Evolutionary conservation across 2,113 vertebrate genomes (phyloP), one percentile per base, ranked within the genome.

Genomic region (Bubo blakistoni): DNA sequence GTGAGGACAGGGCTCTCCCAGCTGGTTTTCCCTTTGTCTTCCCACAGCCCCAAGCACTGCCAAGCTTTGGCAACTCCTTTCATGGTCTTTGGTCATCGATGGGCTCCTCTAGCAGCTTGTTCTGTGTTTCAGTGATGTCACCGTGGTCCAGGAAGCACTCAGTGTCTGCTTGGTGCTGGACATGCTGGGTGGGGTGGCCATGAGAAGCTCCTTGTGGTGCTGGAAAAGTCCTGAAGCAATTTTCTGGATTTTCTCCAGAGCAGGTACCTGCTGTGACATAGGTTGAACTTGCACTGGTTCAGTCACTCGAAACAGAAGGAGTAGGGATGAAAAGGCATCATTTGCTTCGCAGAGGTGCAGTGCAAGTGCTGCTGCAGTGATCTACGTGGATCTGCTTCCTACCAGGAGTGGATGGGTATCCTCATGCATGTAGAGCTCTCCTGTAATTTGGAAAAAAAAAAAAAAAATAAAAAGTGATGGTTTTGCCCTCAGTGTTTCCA

Each of bases 21-120:
- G 49, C 3, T 0, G 0, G 0, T 79, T 70, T 59, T 61, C 14
- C 46, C 26, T 15, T 51, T 42, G 25, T 51, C 32, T 86, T 74
- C n/a, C 29, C 6, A 2, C 40, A 78, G 63, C 27, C 46, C 25
- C 70, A 91, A 81, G 73, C 40, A 70, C 25, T 3, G 14, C 61
- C 51, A 88, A 71, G 66, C 40, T 66, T 86, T 20, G 2, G 71
- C 51, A 82, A 51, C 15, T 44, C 30, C 66, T 74, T 78, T 79
- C 30, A 10, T 3, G 6, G 20, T 38, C 57, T 93, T 34, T 3
- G 2, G 30, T 70, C 57, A 55, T 36, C 4, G 7, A 32, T 1
- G 8, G 32, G 26, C 22, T 47, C 13, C 27, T 59, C 51, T 61
- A 55, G 66, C 17, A 80, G 38, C 72, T 83, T 44, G 24, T 24